Evolutionary conservation across 2,888 invertebrate genomes (phyloP), one percentile per base, ranked within the genome.

Genomic region (Scrobipalpa costella): DNA sequence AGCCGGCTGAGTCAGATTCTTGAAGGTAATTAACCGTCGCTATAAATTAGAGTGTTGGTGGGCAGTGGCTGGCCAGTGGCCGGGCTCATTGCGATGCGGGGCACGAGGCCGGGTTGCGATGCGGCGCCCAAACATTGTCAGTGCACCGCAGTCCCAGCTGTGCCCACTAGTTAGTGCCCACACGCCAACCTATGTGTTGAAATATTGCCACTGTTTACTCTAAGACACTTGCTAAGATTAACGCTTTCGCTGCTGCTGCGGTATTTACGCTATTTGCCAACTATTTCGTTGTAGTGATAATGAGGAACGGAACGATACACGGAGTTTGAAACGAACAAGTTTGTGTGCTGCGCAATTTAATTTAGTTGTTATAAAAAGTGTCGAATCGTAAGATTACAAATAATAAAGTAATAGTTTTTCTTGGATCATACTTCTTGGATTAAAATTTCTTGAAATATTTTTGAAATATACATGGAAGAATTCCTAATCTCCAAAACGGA

Each of bases 1-100:
- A 73, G 69, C 65, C 67, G 67, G 70, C 80, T 81, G 80, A 83
- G 74, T 84, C 80, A 81, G 83, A 83, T 87, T 86, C 85, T 83
- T 84, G 85, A 81, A 79, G 79, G 85, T 86, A 88, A 87, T 88
- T 86, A 87, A 84, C 83, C 78, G 82, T 81, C 75, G 84, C 83
- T 83, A 88, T 88, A 88, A 86, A 88, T 88, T 86, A 86, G 81
- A 78, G 78, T 73, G 68, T 69, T 62, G 68, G 67, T 68, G 65
- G 44, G 36, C 50, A 34, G 57, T 49, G 61, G 36, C 27, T 34
- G 57, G 57, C n/a, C 33, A 71, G 70, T 67, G 74, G 66, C 67
- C 2, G 50, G 66, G 70, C 70, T 86, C 83, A 88, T 88, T 86
- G 85, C 70, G 80, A 86, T 84, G 83, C 83, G 73, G 75, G 75